phyloP scores from a whole-genome alignment of 2,797 vertebrate genomes.

The Tolypeutes matacus region DNA sequence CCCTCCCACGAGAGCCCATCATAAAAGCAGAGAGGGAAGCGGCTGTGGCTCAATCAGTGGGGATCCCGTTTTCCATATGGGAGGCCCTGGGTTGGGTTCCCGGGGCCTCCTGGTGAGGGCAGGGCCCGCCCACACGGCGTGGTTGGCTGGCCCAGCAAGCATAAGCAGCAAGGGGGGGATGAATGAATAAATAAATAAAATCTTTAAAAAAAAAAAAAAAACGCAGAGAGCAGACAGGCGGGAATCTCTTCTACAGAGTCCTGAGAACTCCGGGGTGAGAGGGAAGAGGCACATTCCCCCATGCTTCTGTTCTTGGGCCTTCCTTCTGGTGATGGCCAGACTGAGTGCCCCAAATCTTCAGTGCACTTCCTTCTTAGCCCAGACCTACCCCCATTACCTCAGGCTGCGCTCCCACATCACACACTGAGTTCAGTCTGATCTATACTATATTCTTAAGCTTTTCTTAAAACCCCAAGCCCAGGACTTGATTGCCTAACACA shows the following conservation, averaged over 20 bases:
- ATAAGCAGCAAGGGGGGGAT: too few relatives aligned
- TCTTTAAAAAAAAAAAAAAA: too few relatives aligned
- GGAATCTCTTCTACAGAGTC: neutral
- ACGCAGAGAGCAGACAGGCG: neutral
- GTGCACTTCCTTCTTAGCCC: neutral
- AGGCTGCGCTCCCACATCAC: neutral
- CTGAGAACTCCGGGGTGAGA: neutral
- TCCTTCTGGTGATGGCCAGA: neutral
- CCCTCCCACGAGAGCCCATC: fast-evolving
- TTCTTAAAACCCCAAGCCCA: neutral
- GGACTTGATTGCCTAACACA: neutral
- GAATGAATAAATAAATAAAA: too few relatives aligned
- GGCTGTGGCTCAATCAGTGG: too few relatives aligned
- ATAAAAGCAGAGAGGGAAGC: too few relatives aligned
- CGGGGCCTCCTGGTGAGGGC: too few relatives aligned
- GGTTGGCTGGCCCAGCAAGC: too few relatives aligned
- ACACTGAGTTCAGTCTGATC: neutral
- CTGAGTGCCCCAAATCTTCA: neutral
- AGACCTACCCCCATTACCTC: neutral
- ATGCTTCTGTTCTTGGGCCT: neutral
- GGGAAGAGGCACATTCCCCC: neutral
- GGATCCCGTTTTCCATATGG: too few relatives aligned
- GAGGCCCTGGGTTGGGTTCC: too few relatives aligned
- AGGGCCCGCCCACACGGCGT: too few relatives aligned
- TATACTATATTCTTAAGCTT: neutral